These are phyloP conservation scores for Exocentrus adspersus DNA, from an alignment of 2,888 invertebrate genomes.

Conservation along the genomic window DNA sequence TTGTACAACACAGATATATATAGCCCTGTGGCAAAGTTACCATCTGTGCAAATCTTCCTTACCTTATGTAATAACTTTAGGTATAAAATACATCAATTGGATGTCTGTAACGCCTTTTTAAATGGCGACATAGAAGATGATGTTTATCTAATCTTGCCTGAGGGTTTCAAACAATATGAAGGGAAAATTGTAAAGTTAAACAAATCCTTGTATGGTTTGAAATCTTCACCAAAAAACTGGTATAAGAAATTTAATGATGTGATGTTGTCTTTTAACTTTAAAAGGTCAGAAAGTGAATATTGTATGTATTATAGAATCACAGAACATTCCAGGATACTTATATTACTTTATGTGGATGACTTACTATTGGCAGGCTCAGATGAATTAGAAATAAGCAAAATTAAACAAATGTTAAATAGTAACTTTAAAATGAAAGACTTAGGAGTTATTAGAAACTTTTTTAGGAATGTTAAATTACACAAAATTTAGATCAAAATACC, in stretches of 20 bases:
- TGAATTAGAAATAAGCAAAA: background rate
- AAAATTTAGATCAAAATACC: constrained; percentile 19
- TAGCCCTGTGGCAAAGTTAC: constrained; percentile 33
- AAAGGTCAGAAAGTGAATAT: constrained; percentile 26
- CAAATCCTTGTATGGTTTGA: constrained; percentile 42
- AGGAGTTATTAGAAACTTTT: constrained; percentile 28
- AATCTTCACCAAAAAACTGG: constrained; percentile 40
- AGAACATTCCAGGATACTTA: constrained; percentile 25
- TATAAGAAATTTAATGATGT: constrained; percentile 36
- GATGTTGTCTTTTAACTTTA: constrained; percentile 23
- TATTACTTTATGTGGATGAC: constrained; percentile 34
- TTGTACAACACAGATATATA: constrained; percentile 22
- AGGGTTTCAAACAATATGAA: constrained; percentile 23
- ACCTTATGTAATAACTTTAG: constrained; percentile 28
- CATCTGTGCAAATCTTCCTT: constrained; percentile 30
- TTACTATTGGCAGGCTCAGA: constrained; percentile 20
- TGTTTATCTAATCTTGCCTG: constrained; percentile 24
- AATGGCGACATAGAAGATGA: constrained; percentile 32
- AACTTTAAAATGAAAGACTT: constrained; percentile 35
- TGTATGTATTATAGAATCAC: constrained; percentile 24
- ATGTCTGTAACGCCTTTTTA: constrained; percentile 36
- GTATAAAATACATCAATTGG: constrained; percentile 29
- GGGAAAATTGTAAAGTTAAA: constrained; percentile 32
- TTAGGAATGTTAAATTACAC: constrained; percentile 30
- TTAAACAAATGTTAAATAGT: constrained; percentile 20